Base-by-base conservation (phyloP, 2,888 invertebrate species). In the Cryptosula pallasiana region DNA sequence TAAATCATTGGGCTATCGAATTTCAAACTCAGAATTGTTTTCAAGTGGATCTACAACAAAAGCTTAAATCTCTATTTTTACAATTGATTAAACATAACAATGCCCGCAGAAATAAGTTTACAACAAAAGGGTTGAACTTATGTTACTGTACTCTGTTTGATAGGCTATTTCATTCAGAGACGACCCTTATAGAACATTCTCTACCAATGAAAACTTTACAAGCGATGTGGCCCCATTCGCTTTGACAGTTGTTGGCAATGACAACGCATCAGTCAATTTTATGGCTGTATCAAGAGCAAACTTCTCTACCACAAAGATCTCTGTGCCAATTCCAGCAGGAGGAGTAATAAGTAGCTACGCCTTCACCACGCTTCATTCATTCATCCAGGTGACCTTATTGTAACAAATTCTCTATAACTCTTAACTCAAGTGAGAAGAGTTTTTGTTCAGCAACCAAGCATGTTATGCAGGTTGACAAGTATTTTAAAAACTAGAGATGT, bases 281-380 rank as follows among this genome's bases (percentile, higher is more conserved):
- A 55, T n/a, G 55, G 55, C 55, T n/a, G 55, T 25, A 55, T 55
- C 55, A 5, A 55, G 23, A n/a, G 55, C 55, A 5, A 55, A 55
- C 25, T 20, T 55, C 3, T 13, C 55, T 5, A 55, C 25, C 25
- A 20, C 55, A 3, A 5, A 25, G 23, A 25, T n/a, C 5, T n/a
- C 55, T n/a, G 3, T n/a, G 5, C 5, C 9, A 55, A 25, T 55
- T 13, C n/a, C n/a, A 13, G 55, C n/a, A 13, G 55, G 23, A 5
- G 55, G 55, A n/a, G 55, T n/a, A n/a, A 20, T 13, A 3, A 55
- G 9, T 55, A 20, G 23, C 3, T 55, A 13, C n/a, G 23, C 5
- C 3, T 20, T 55, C 55, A 55, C 55, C 13, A n/a, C 16, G 5
- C 13, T n/a, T n/a, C 3, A 55, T 25, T 55, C 55, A 5, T 55